Evolutionary conservation across 1,140 invertebrate species (phyloP).

Genomic region (Gyrodactylus salaris): DNA sequence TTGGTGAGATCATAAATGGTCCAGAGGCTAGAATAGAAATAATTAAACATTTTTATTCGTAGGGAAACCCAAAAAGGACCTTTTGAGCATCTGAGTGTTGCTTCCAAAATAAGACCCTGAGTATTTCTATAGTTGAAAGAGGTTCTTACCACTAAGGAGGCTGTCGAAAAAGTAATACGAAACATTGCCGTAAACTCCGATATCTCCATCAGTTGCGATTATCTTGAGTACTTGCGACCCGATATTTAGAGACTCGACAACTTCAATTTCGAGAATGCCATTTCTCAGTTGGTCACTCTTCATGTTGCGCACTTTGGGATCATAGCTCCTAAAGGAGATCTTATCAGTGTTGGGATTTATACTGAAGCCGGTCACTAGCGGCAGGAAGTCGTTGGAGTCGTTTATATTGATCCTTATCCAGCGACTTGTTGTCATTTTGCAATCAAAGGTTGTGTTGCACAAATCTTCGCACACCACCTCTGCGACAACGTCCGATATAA

Average conservation of each 20-base stretch:
- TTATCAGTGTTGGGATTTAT: not conserved
- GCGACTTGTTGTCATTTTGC: not conserved
- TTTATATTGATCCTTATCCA: not conserved
- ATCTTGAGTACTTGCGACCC: not conserved
- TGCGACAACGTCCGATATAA: not conserved
- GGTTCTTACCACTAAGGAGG: too few relatives aligned
- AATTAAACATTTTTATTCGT: not conserved
- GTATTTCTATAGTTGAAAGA: too few relatives aligned
- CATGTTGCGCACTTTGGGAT: not conserved
- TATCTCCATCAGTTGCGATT: not conserved
- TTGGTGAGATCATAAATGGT: not conserved
- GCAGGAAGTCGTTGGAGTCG: not conserved
- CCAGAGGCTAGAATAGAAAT: not conserved
- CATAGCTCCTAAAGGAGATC: not conserved
- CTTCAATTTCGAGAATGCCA: not conserved
- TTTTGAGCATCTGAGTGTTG: too few relatives aligned
- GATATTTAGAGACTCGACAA: not conserved
- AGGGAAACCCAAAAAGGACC: too few relatives aligned
- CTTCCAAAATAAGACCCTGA: too few relatives aligned
- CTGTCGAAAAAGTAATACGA: not conserved
- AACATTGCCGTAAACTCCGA: not conserved
- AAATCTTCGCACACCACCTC: not conserved
- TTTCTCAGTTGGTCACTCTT: not conserved
- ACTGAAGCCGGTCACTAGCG: not conserved
- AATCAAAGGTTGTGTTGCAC: not conserved